Base-by-base conservation (phyloP, 1,140 invertebrate genomes). In the Chlorops oryzae region DNA sequence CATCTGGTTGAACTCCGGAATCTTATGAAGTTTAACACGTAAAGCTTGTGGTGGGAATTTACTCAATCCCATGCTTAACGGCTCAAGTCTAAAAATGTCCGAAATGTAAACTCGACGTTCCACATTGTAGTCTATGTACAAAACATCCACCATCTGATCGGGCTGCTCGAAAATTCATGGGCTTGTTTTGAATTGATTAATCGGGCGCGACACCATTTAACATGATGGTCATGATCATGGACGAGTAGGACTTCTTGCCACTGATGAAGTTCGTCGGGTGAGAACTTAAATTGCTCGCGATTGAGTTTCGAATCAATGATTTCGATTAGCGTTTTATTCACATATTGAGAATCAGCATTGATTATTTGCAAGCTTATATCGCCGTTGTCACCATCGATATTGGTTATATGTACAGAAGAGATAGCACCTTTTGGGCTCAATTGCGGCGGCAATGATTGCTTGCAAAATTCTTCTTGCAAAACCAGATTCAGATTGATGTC, bases 161-260 rank as follows among this genome's bases (percentile, higher is more conserved):
- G n/a, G n/a, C n/a, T n/a, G n/a, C n/a, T n/a, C n/a, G n/a, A n/a
- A n/a, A n/a, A n/a, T n/a, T n/a, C n/a, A n/a, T n/a, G n/a, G n/a
- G n/a, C n/a, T n/a, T n/a, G n/a, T n/a, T n/a, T n/a, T n/a, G n/a
- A n/a, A n/a, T n/a, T n/a, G n/a, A n/a, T n/a, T n/a, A n/a, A n/a
- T n/a, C n/a, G n/a, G 34, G 47, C 70, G 25, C 70, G 65, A 57
- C 65, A 69, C 69, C 69, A 72, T 25, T 65, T 51, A 37, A 58
- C 61, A 1, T 34, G 10, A 0, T 58, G 57, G 18, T 3, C 55
- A 50, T 47, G n/a, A n/a, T n/a, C n/a, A n/a, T n/a, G n/a, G n/a
- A n/a, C n/a, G n/a, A 72, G 58, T 23, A 71, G 59, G 15, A 66
- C 63, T n/a, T 67, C 41, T 18, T 59, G 60, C 22, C 60, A 61